A percentile compares a stretch with the other conserved stretches of the same genome.
Evolutionary conservation across 2,113 vertebrate species (phyloP).

Genomic region (Propithecus coquereli): DNA sequence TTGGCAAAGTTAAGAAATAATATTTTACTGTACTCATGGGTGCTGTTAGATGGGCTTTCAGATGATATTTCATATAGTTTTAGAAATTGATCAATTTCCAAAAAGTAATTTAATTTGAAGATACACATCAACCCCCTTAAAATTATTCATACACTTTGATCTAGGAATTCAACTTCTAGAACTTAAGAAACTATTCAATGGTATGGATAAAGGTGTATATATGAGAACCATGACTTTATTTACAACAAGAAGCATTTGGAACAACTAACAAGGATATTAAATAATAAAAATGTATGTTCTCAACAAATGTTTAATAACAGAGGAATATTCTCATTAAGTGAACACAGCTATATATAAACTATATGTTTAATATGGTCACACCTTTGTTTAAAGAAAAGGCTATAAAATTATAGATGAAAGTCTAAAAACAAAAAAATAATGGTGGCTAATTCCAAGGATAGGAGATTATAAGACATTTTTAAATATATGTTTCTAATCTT

Average conservation of each 20-base stretch:
- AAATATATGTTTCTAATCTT: neutral
- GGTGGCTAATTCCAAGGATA: neutral
- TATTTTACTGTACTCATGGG: neutral
- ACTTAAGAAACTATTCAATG: neutral
- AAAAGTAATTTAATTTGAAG: neutral
- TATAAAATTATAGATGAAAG: neutral
- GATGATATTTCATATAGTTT: slow-evolving; percentile 4
- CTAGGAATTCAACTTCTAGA: neutral
- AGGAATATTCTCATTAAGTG: neutral
- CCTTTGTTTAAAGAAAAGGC: slow-evolving; percentile 29
- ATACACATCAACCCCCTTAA: neutral
- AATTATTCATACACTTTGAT: neutral
- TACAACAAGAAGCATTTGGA: neutral
- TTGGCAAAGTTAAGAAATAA: slow-evolving; percentile 11
- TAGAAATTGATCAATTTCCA: neutral
- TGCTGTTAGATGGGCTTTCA: neutral
- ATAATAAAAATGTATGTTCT: neutral
- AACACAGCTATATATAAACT: neutral
- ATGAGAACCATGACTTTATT: neutral
- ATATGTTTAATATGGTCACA: neutral
- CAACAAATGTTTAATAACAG: slow-evolving; percentile 5
- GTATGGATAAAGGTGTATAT: neutral
- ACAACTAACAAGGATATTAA: neutral
- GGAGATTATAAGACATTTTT: neutral
- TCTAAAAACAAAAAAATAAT: neutral